Evolutionary conservation across 1,140 invertebrate species (phyloP).

Genomic region (Latrodectus geometricus): DNA sequence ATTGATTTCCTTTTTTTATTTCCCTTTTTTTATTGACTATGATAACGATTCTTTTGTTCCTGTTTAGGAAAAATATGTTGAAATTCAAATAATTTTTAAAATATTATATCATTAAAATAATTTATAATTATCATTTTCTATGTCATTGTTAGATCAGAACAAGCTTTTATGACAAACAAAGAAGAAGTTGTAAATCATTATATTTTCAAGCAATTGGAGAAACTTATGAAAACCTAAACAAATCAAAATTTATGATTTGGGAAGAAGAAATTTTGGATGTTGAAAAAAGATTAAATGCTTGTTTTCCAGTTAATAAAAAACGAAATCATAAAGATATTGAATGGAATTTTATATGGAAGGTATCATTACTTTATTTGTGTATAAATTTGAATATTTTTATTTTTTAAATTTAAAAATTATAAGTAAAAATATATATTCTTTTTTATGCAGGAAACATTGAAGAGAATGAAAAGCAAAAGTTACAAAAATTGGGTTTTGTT

Average conservation of each 20-base stretch:
- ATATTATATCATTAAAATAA: too few species aligned
- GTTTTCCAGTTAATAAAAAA: background rate
- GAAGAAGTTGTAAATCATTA: conserved; percentile 10
- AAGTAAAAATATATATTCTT: background rate
- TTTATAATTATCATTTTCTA: too few species aligned
- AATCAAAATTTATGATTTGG: conserved; percentile 29
- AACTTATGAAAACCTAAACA: conserved; percentile 31
- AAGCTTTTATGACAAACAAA: conserved; percentile 19
- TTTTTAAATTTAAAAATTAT: too few species aligned
- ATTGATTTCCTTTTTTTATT: too few species aligned
- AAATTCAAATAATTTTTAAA: too few species aligned
- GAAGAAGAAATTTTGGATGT: conserved; percentile 9
- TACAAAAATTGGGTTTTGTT: background rate
- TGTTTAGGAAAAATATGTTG: too few species aligned
- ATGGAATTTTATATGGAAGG: conserved; percentile 15
- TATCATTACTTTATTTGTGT: background rate
- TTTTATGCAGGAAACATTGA: background rate
- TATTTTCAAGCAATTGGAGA: conserved; percentile 40
- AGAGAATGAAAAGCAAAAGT: conserved; percentile 37
- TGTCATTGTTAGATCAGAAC: conserved; percentile 9
- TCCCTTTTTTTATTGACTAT: too few species aligned
- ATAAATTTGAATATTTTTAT: too few species aligned
- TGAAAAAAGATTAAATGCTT: conserved; percentile 28
- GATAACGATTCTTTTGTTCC: too few species aligned
- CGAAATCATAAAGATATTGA: background rate